Percentiles rank a stretch among this genome's conserved stretches.
These are phyloP conservation scores for Coranthus polyacanthus DNA, from an alignment of 2,797 vertebrate species.

Conservation along the genomic window DNA sequence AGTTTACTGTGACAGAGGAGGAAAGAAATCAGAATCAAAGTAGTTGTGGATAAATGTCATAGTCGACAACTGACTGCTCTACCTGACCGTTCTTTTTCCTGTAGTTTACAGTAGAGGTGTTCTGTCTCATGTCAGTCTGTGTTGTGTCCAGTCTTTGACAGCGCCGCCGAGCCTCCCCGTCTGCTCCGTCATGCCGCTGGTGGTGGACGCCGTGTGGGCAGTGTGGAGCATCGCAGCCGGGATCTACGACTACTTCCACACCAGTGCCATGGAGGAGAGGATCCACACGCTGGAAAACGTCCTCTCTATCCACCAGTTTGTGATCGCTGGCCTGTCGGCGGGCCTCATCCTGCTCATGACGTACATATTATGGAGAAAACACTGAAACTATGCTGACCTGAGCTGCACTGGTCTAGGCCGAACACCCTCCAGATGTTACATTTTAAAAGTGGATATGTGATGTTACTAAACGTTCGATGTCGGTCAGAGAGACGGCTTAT, in stretches of 20 bases:
- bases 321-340: conserved; percentile 80
- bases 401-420: too few relatives aligned
- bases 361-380: conserved; percentile 85
- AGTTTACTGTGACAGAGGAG: too few relatives aligned
- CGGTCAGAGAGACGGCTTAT: neutral
- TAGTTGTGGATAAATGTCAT: too few relatives aligned
- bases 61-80: too few relatives aligned
- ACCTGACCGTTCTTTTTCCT: too few relatives aligned
- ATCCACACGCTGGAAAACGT: conserved; percentile 85
- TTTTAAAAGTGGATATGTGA: neutral
- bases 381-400: conserved; percentile 65
- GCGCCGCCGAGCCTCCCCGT: conserved; percentile 21
- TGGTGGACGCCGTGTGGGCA: conserved; percentile 84
- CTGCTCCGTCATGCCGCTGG: conserved; percentile 75
- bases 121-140: neutral
- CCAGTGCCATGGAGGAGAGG: conserved; percentile 87
- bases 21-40: too few relatives aligned
- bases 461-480: neutral
- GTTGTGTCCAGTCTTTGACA: conserved; percentile 33
- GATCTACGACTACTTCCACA: conserved; percentile 87
- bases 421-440: neutral
- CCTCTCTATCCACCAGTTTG: conserved; percentile 83
- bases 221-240: conserved; percentile 85
- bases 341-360: conserved; percentile 83
- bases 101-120: too few relatives aligned